These are phyloP conservation scores for Phthorimaea operculella DNA, from an alignment of 1,140 invertebrate species.

Conservation along the genomic window DNA sequence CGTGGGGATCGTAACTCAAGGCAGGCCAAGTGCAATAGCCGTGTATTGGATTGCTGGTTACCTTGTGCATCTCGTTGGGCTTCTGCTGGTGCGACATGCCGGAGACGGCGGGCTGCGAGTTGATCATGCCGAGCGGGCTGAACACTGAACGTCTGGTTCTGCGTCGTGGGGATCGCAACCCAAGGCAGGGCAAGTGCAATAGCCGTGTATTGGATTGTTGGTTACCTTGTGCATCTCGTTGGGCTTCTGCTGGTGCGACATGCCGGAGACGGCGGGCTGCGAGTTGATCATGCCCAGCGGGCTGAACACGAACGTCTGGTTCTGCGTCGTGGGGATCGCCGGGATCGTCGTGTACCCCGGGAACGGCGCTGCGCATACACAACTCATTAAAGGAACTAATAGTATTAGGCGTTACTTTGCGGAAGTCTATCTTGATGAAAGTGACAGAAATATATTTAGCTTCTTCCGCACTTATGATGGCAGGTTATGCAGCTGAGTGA, in stretches of 20 bases:
- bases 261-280: conserved; percentile 72
- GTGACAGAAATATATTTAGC: no score
- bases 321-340: conserved; percentile 80
- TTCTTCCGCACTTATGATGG: no score
- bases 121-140: conserved; percentile 77
- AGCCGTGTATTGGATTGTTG: no score
- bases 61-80: conserved; percentile 64
- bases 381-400: no score
- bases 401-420: no score
- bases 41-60: no score
- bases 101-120: conserved; percentile 76
- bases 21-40: no score
- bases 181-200: no score
- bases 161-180: conserved; percentile 81
- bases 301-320: conserved; percentile 83
- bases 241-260: conserved; percentile 63
- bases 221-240: conserved; percentile 63
- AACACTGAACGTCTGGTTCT: conserved; percentile 84
- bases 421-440: no score
- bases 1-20: conserved; percentile 80
- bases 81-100: conserved; percentile 65
- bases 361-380: conserved; percentile 65
- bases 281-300: conserved; percentile 78
- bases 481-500: no score
- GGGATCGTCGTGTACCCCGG: conserved; percentile 78